A percentile compares a stretch with the other conserved stretches of the same genome.
Conservation (phyloP, 2,797 vertebrate genomes). For the Alca torda region DNA sequence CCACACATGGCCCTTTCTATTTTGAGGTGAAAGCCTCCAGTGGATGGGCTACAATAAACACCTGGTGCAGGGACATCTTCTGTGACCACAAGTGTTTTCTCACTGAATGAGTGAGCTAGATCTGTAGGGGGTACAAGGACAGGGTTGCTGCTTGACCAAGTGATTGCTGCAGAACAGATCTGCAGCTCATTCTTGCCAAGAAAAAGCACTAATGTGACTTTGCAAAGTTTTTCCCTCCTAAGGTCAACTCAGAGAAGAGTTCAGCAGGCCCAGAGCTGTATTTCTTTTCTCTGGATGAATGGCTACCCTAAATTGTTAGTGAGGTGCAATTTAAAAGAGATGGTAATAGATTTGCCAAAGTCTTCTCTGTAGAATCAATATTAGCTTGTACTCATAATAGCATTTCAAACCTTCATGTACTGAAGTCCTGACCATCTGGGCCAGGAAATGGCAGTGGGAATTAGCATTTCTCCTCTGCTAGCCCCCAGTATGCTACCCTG, state of each 20-base stretch:
- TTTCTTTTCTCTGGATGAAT: slow-evolving; percentile 39
- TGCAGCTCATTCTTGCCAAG: background rate
- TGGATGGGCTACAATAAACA: background rate
- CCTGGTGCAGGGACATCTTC: background rate
- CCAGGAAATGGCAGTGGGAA: slow-evolving; percentile 45
- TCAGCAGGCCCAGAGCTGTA: slow-evolving; percentile 10
- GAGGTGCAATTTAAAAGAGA: slow-evolving; percentile 22
- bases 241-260: background rate
- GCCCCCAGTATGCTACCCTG: slow-evolving; percentile 27
- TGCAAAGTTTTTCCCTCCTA: background rate
- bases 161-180: background rate
- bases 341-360: slow-evolving; percentile 42
- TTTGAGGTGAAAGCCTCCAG: background rate
- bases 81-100: background rate
- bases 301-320: slow-evolving; percentile 16
- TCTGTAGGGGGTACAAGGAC: background rate
- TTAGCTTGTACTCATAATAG: slow-evolving; percentile 54
- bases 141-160: background rate
- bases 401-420: slow-evolving; percentile 10
- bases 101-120: background rate
- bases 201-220: background rate
- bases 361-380: slow-evolving; percentile 47
- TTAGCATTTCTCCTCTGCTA: slow-evolving; percentile 46
- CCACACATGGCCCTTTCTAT: background rate
- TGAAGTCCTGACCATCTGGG: slow-evolving; percentile 60